phyloP scores from a whole-genome alignment of 2,888 invertebrate species.

The Yponomeuta evonymella region DNA sequence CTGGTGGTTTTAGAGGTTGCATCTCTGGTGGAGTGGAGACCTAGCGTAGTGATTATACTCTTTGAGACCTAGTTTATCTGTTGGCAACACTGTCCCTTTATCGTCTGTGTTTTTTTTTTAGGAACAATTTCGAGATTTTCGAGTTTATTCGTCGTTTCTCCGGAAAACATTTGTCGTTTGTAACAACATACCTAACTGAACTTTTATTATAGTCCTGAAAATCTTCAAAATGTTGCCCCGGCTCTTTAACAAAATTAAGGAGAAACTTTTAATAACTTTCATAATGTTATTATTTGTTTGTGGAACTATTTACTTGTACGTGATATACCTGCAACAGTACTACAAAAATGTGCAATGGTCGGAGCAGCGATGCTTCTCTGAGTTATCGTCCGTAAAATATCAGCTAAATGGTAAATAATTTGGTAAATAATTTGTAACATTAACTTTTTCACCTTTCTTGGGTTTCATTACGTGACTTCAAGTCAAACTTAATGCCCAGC shows the following conservation, averaged over 20 bases:
- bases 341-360: constrained; percentile 39
- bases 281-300: constrained; percentile 32
- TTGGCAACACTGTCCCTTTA: too few species aligned
- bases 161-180: not conserved
- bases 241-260: constrained; percentile 31
- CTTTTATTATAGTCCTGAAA: not conserved
- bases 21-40: too few species aligned
- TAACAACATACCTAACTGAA: not conserved
- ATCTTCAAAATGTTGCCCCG: constrained; percentile 29
- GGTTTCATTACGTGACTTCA: not conserved
- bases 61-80: too few species aligned
- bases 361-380: constrained; percentile 50
- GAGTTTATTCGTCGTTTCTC: too few species aligned
- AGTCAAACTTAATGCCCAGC: too few species aligned
- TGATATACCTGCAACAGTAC: constrained; percentile 44
- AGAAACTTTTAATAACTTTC: constrained; percentile 35
- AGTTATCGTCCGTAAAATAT: constrained; percentile 54
- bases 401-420: constrained; percentile 47
- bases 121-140: too few species aligned
- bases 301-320: constrained; percentile 41
- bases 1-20: too few species aligned
- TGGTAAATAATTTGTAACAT: constrained; percentile 31
- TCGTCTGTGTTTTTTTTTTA: too few species aligned
- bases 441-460: not conserved
- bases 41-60: too few species aligned